A percentile compares a stretch with the other conserved stretches of the same genome.
Evolutionary conservation across 2,888 invertebrate species (phyloP).

Genomic region (Eurytoma adleriae): DNA sequence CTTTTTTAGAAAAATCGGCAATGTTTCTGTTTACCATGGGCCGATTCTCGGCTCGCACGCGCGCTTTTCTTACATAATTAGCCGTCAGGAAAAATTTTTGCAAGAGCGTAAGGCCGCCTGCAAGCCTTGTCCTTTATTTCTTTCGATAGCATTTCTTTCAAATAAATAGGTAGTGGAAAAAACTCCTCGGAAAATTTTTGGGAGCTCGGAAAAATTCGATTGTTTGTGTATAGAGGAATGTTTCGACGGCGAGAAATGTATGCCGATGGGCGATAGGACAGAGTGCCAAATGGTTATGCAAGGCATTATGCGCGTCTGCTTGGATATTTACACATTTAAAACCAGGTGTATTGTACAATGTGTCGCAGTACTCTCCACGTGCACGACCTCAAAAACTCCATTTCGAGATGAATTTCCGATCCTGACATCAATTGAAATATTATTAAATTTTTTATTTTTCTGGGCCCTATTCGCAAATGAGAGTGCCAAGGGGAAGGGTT

Average conservation of each 20-base stretch:
- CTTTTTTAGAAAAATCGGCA: too few relatives aligned
- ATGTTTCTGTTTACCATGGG: too few relatives aligned
- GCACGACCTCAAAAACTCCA: not conserved
- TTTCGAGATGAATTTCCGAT: too few relatives aligned
- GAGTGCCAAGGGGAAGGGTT: conserved; percentile 24
- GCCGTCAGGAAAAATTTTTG: too few relatives aligned
- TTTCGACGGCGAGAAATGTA: not conserved
- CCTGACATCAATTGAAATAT: too few relatives aligned
- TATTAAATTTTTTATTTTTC: too few relatives aligned
- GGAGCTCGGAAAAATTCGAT: not conserved
- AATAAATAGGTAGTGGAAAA: too few relatives aligned
- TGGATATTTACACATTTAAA: not conserved
- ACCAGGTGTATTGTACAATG: conserved; percentile 2
- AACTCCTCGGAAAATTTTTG: too few relatives aligned
- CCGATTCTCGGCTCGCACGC: too few relatives aligned
- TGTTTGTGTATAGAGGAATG: not conserved
- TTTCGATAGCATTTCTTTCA: too few relatives aligned
- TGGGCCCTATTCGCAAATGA: too few relatives aligned
- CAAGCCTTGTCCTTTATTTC: not conserved
- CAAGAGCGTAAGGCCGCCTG: not conserved
- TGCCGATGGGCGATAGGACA: not conserved
- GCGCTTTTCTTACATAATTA: too few relatives aligned
- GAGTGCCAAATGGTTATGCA: not conserved
- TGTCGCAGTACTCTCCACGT: not conserved
- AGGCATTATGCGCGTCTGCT: not conserved